Base-by-base conservation (phyloP, 2,113 vertebrate genomes). In the Ia io region DNA sequence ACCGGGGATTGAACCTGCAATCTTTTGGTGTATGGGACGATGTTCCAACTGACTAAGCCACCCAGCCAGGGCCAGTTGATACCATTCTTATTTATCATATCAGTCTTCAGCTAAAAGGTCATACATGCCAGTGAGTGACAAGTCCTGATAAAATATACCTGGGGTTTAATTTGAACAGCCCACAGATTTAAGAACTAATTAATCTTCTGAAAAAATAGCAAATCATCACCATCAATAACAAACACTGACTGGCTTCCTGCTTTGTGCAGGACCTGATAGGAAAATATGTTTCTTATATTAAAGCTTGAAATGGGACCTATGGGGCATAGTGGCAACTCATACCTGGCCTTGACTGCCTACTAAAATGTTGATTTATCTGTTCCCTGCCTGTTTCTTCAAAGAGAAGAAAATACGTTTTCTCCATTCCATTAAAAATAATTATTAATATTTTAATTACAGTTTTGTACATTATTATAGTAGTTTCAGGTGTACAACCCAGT, bases 301-400 rank as follows among this genome's bases (percentile, higher is more conserved):
- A 93, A 95, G 74, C 74, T 93, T 89, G 78, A 95, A 95, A 91
- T 84, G 44, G 83, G 63, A 87, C 70, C 86, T 88, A 85, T 10
- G 71, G 84, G 70, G 59, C 92, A 96, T 76, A 89, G 63, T 73
- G 59, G 22, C 78, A 91, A 53, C 77, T 96, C 59, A 37, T 93
- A 30, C 82, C 32, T 88, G 86, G 49, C 71, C 63, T 92, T 92
- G 78, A 95, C 86, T 94, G 78, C 86, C 63, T 93, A 93, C 86
- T 89, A 93, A 91, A 79, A 94, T 89, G 91, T 91, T 95, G 89
- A 94, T 94, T 97, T 95, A 78, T 82, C 93, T 95, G 95, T 91
- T 51, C 22, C 49, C 37, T 30, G 35, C 28, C 35, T 83, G 69
- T 79, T 95, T 95, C 47, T 40, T 78, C 44, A 92, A 80, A 90